A percentile compares a stretch with the other conserved stretches of the same genome.
Evolutionary conservation across 1,140 invertebrate species (phyloP).

Genomic region (Platyscapa corneri): DNA sequence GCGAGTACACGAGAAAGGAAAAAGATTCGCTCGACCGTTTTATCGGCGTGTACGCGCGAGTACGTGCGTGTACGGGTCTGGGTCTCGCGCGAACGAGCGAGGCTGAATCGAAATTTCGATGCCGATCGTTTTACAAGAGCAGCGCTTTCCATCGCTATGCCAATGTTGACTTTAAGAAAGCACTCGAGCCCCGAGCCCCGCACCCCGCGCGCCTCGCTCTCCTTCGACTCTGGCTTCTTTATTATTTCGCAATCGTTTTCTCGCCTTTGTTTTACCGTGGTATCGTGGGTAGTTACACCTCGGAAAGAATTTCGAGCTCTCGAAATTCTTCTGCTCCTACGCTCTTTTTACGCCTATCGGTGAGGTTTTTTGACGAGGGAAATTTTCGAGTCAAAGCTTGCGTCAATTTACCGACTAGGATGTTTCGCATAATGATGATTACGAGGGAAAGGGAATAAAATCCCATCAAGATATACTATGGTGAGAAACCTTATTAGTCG

Average conservation of each 20-base stretch:
- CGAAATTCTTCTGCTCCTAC: too few relatives aligned
- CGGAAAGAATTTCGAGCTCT: background rate
- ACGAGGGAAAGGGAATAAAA: background rate
- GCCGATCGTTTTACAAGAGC: background rate
- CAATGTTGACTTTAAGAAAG: too few relatives aligned
- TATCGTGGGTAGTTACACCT: background rate
- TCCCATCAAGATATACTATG: background rate
- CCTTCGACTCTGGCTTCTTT: background rate
- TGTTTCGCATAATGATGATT: too few relatives aligned
- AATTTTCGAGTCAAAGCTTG: too few relatives aligned
- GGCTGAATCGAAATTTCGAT: slow-evolving; percentile 13
- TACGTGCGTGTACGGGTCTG: background rate
- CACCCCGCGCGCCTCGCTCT: background rate
- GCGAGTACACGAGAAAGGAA: slow-evolving; percentile 3
- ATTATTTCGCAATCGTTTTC: background rate
- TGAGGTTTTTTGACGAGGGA: background rate
- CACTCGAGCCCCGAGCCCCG: background rate
- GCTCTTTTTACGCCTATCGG: too few relatives aligned
- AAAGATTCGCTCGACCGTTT: background rate
- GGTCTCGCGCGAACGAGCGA: background rate
- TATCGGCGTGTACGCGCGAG: background rate
- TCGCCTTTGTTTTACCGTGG: background rate
- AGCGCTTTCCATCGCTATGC: background rate
- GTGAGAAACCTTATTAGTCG: background rate
- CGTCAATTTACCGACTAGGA: too few relatives aligned